Evolutionary conservation across 1,140 invertebrate species (phyloP).

Genomic region (Meteorus sp.): DNA sequence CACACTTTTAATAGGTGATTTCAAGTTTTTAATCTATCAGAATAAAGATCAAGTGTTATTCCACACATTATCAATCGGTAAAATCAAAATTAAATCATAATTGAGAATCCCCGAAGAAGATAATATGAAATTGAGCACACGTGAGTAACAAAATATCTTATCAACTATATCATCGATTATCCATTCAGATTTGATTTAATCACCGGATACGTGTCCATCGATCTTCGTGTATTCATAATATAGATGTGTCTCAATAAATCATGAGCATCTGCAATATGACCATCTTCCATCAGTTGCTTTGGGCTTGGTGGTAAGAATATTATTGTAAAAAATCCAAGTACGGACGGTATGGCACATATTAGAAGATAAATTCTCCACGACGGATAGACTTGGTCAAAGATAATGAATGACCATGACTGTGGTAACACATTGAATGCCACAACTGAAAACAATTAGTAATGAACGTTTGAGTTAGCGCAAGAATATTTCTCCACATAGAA

Average conservation of each 20-base stretch:
- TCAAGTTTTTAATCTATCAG: constrained; percentile 46
- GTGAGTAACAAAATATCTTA: no score
- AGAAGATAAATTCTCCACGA: constrained; percentile 65
- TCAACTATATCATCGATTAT: no score
- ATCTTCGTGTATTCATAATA: constrained; percentile 48
- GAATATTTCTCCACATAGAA: no score
- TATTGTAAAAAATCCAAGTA: constrained; percentile 45
- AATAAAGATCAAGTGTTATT: no score
- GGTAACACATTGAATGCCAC: constrained; percentile 61
- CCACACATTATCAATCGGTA: no score
- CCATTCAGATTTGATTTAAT: constrained; percentile 12
- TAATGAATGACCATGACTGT: constrained; percentile 42
- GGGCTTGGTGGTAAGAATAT: constrained; percentile 57
- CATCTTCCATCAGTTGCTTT: constrained; percentile 59
- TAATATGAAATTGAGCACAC: background rate
- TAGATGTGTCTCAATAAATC: constrained; percentile 54
- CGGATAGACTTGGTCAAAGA: constrained; percentile 50
- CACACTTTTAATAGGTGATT: constrained; percentile 33
- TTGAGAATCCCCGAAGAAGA: no score
- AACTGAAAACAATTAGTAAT: constrained; percentile 42
- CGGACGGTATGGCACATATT: constrained; percentile 45
- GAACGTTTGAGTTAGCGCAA: no score
- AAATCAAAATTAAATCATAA: background rate
- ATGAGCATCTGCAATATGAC: constrained; percentile 50
- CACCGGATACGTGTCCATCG: constrained; percentile 54